Percentiles rank a stretch among this genome's conserved stretches.
phyloP scores from a whole-genome alignment of 1,140 invertebrate species.

The Eumeta japonica region DNA sequence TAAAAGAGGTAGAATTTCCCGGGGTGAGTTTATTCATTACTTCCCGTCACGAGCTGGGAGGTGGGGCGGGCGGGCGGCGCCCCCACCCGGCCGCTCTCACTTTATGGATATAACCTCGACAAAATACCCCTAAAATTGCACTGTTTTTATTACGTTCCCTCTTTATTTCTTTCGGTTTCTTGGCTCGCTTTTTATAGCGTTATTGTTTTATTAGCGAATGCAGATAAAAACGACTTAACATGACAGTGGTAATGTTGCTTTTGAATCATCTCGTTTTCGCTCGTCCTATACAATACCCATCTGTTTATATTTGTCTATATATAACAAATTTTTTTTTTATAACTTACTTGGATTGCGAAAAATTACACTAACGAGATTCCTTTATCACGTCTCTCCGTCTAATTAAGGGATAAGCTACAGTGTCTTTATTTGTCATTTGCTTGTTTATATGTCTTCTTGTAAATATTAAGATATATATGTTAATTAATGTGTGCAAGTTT shows the following conservation, averaged over 20 bases:
- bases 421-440: no score
- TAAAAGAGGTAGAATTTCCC: constrained; percentile 32
- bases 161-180: constrained; percentile 55
- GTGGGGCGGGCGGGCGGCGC: constrained; percentile 17
- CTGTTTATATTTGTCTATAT: no score
- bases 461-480: no score
- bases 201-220: constrained; percentile 52
- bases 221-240: constrained; percentile 6
- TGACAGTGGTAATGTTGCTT: not conserved
- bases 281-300: no score
- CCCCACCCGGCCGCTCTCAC: constrained; percentile 20
- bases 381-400: no score
- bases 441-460: no score
- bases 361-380: no score
- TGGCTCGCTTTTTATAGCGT: constrained; percentile 43
- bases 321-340: no score
- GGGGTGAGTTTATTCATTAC: constrained; percentile 55
- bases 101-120: constrained; percentile 58
- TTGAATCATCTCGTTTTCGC: no score
- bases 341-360: no score
- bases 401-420: no score
- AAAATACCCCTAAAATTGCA: constrained; percentile 58
- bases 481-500: no score
- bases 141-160: constrained; percentile 55
- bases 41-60: constrained; percentile 24